Percentiles rank a stretch among this genome's conserved stretches.
These are phyloP conservation scores for Platerodrilus igneus DNA, from an alignment of 2,888 invertebrate species.

Conservation along the genomic window DNA sequence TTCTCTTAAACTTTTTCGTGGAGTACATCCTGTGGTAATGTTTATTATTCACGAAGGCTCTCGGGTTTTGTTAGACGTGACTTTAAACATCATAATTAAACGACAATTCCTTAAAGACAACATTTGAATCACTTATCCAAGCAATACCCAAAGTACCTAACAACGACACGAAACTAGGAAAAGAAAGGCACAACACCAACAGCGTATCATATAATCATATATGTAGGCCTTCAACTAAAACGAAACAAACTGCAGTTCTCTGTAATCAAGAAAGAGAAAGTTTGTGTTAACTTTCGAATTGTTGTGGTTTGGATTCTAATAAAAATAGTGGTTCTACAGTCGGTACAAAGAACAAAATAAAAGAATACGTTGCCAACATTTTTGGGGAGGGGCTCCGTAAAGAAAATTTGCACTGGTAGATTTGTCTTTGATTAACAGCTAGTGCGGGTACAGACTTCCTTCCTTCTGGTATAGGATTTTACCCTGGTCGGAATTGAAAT, in stretches of 20 bases:
- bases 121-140: too few species aligned
- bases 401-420: slow-evolving; percentile 25
- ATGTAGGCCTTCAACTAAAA: slow-evolving; percentile 29
- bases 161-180: slow-evolving; percentile 35
- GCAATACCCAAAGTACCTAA: too few species aligned
- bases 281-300: slow-evolving; percentile 32
- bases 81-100: too few species aligned
- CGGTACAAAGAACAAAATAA: slow-evolving; percentile 15
- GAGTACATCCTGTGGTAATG: too few species aligned
- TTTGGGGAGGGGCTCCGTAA: slow-evolving; percentile 25
- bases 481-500: too few species aligned
- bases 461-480: too few species aligned
- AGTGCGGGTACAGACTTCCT: too few species aligned
- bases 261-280: slow-evolving; percentile 20
- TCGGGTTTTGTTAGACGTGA: too few species aligned
- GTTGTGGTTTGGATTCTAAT: slow-evolving; percentile 30
- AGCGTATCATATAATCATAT: slow-evolving; percentile 19
- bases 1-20: too few species aligned
- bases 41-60: too few species aligned
- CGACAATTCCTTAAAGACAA: too few species aligned
- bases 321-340: slow-evolving; percentile 27
- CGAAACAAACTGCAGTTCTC: slow-evolving; percentile 18
- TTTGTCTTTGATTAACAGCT: slow-evolving; percentile 18
- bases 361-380: slow-evolving; percentile 17
- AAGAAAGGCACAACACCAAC: slow-evolving; percentile 34